Percentiles rank a stretch among this genome's conserved stretches.
Evolutionary conservation across 1,140 invertebrate genomes (phyloP).

Genomic region (Drosophila pachea): DNA sequence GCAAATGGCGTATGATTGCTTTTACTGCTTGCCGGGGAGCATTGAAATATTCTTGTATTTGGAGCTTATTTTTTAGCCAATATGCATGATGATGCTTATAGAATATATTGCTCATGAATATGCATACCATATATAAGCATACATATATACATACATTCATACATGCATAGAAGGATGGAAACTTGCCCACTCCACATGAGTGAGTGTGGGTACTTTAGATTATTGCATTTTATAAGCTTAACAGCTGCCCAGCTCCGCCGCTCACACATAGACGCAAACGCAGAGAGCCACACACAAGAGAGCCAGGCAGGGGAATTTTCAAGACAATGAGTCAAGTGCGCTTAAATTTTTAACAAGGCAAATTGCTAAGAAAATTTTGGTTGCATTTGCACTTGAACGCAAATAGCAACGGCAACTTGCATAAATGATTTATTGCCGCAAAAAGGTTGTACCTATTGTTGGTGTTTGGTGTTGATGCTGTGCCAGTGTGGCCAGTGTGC

Average conservation of each 20-base stretch:
- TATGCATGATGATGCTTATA: conserved; percentile 77
- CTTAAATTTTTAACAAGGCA: conserved; percentile 72
- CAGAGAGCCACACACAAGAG: conserved; percentile 42
- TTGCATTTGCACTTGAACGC: conserved; percentile 66
- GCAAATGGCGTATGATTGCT: conserved; percentile 66
- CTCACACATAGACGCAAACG: conserved; percentile 12
- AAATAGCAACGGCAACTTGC: conserved; percentile 68
- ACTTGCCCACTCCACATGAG: neutral
- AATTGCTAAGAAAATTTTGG: conserved; percentile 72
- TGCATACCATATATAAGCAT: neutral
- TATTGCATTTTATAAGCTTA: conserved; percentile 74
- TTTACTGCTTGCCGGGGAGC: conserved; percentile 50
- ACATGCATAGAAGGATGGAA: neutral
- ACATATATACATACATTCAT: conserved; percentile 59
- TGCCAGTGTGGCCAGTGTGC: conserved; percentile 36
- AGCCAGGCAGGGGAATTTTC: conserved; percentile 30
- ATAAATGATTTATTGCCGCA: conserved; percentile 75
- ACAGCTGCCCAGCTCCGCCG: conserved; percentile 31
- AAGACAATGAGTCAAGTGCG: conserved; percentile 34
- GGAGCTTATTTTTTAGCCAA: conserved; percentile 75
- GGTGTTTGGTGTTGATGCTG: conserved; percentile 29
- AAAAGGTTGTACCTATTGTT: conserved; percentile 43
- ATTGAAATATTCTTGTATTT: conserved; percentile 73
- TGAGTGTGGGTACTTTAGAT: conserved; percentile 45
- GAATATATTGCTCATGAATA: conserved; percentile 74